Base-by-base conservation (phyloP, 2,113 vertebrate genomes). In the Scomber colias region DNA sequence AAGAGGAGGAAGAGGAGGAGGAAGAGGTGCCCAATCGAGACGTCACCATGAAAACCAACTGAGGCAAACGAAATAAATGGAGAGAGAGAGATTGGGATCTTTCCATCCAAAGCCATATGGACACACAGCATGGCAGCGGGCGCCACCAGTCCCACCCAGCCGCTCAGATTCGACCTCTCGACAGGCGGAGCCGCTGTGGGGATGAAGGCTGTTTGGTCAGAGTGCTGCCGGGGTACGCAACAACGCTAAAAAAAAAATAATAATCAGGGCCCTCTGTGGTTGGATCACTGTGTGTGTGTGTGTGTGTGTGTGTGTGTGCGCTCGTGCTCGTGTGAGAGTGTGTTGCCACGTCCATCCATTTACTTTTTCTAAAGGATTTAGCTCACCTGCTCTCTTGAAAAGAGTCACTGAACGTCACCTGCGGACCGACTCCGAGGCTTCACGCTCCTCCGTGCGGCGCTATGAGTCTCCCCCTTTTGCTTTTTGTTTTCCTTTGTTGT, bases 31-130 rank as follows among this genome's bases (percentile, higher is more conserved):
- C 96, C 91, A 96, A 95, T 92, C 96, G 94, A 27, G 97, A 98
- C 81, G 95, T 98, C 82, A 93, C 96, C 92, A 98, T 99, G 98
- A 97, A 97, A 94, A 96, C 96, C 95, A 98, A 98, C 93, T 99
- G 95, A 97, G 77, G 87, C 35, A 9, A 46, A 6, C 0, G 11
- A 68, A 46, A 21, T 10, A 92, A 67, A 60, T 16, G 53, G 56
- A 81, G 74, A 69, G 80, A 53, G 72, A 74, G 84, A 64, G 79
- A 79, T 69, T 59, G 48, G 61, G 73, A 89, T 89, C 83, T 92
- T 83, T 93, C 90, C 94, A 94, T 93, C 91, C 94, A 93, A 96
- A 97, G 96, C 96, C 97, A 97, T 96, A 97, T 89, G 92, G 92
- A 94, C 91, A 90, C 92, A 82, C 93, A 92, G 95, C 94, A 83